Percentiles rank a stretch among this genome's conserved stretches.
These are phyloP conservation scores for Lordiphosa fenestrarum DNA, from an alignment of 2,888 invertebrate genomes.

Conservation along the genomic window DNA sequence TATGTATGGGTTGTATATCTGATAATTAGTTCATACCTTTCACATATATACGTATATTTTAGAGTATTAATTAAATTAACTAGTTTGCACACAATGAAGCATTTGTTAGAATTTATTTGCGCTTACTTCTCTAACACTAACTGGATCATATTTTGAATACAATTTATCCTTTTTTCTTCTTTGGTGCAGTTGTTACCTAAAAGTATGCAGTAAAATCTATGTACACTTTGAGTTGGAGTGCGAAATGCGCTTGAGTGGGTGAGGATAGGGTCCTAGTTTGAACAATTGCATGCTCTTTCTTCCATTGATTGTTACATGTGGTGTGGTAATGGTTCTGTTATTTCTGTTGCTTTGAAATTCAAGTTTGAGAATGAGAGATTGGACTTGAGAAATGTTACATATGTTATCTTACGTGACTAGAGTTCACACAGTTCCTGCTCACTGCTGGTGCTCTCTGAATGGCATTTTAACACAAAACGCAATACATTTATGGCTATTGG, in stretches of 20 bases:
- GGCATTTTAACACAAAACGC: conserved; percentile 18
- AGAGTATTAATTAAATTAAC: conserved; percentile 66
- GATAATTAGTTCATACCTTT: conserved; percentile 59
- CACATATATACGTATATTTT: conserved; percentile 16
- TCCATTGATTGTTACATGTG: conserved; percentile 70
- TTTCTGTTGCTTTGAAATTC: conserved; percentile 23
- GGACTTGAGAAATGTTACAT: conserved; percentile 21
- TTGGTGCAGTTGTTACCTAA: conserved; percentile 67
- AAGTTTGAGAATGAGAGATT: conserved; percentile 32
- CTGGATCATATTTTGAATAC: conserved; percentile 6
- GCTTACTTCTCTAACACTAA: conserved; percentile 19
- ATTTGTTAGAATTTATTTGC: conserved; percentile 3
- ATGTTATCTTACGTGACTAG: conserved; percentile 30
- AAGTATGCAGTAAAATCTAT: conserved; percentile 72
- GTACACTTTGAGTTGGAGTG: conserved; percentile 63
- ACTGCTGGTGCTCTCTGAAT: conserved; percentile 3
- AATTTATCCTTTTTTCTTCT: conserved; percentile 22
- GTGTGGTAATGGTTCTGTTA: conserved; percentile 33
- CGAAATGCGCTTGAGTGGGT: conserved; percentile 24
- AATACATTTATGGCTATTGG: conserved; percentile 59
- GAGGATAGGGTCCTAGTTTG: conserved; percentile 31
- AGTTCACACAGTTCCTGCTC: conserved; percentile 20
- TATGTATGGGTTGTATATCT: conserved; percentile 23
- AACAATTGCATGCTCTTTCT: conserved; percentile 56
- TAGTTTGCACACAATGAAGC: conserved; percentile 5